Percentiles rank a stretch among this genome's conserved stretches.
Evolutionary conservation across 2,888 invertebrate species (phyloP).

Genomic region (Dicyrtoma fusca): DNA sequence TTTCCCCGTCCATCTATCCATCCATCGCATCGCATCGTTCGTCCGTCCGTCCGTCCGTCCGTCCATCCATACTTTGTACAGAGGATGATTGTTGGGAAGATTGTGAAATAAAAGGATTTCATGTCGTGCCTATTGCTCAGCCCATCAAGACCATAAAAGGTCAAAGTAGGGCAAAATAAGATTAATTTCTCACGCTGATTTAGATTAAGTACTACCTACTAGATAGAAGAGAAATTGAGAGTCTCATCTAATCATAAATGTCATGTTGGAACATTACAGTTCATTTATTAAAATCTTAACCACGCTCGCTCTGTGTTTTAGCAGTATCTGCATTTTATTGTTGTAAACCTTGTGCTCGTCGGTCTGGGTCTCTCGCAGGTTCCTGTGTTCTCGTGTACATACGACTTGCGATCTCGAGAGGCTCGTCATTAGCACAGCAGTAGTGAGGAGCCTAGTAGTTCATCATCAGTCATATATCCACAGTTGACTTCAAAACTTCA

Average conservation of each 20-base stretch:
- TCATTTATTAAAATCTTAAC: conserved; percentile 34
- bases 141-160: conserved; percentile 45
- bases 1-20: too few relatives aligned
- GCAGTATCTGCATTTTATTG: background rate
- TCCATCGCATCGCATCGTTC: too few relatives aligned
- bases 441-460: too few relatives aligned
- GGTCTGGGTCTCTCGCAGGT: background rate
- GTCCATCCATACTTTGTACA: background rate
- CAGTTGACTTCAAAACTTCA: too few relatives aligned
- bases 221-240: conserved; percentile 29
- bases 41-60: too few relatives aligned
- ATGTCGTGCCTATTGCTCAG: conserved; percentile 37
- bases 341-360: background rate
- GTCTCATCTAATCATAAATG: conserved; percentile 31
- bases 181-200: conserved; percentile 49
- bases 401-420: too few relatives aligned
- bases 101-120: conserved; percentile 38
- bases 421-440: too few relatives aligned
- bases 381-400: too few relatives aligned
- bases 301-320: background rate
- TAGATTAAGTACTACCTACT: conserved; percentile 31
- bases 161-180: conserved; percentile 51
- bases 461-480: too few relatives aligned
- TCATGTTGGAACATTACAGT: conserved; percentile 26
- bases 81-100: conserved; percentile 25